Conservation (phyloP, 2,113 vertebrate genomes). For the Colaptes auratus region DNA sequence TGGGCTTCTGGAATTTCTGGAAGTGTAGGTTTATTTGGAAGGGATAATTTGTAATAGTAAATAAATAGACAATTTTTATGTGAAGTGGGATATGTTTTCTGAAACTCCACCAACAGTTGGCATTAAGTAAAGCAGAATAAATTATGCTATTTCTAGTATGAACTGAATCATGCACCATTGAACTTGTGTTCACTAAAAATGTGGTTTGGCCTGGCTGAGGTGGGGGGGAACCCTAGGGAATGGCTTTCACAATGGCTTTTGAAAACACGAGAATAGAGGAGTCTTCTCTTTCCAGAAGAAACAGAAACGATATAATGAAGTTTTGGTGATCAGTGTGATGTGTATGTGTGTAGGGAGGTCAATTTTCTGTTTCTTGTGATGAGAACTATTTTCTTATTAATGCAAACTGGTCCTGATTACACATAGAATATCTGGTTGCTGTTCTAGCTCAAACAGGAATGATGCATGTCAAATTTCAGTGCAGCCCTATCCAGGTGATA, state of each 20-base stretch:
- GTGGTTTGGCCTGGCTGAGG: not conserved
- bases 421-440: not conserved
- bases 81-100: not conserved
- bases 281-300: not conserved
- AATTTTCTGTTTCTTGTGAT: not conserved
- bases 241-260: not conserved
- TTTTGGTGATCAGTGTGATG: not conserved
- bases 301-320: not conserved
- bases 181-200: not conserved
- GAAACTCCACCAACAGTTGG: not conserved
- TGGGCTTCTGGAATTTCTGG: not conserved
- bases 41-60: not conserved
- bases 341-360: accelerated
- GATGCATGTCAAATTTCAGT: not conserved
- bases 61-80: not conserved
- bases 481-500: not conserved
- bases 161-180: not conserved
- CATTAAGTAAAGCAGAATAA: not conserved
- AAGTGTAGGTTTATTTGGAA: not conserved
- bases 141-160: not conserved
- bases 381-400: not conserved
- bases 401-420: not conserved
- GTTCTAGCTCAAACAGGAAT: not conserved
- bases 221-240: not conserved
- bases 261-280: not conserved